These are phyloP conservation scores for Gallinago nigripennis DNA, from an alignment of 2,797 vertebrate species.

Conservation along the genomic window DNA sequence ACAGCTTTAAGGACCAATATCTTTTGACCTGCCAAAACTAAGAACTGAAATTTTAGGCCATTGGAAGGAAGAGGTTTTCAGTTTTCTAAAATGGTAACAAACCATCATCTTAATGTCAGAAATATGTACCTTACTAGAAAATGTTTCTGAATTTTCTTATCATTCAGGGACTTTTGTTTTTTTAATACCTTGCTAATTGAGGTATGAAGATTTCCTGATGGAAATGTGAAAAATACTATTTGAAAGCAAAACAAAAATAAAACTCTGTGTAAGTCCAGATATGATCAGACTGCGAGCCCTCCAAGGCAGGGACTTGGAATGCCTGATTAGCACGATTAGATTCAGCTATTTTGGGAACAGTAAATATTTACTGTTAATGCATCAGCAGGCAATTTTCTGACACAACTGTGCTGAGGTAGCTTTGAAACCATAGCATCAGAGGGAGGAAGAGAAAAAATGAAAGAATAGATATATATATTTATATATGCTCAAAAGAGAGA, in stretches of 20 bases:
- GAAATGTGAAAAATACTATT: background rate
- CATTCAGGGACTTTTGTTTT: background rate
- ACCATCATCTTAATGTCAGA: background rate
- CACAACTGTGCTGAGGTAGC: background rate
- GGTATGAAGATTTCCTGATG: background rate
- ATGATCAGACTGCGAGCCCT: background rate
- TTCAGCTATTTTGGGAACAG: background rate
- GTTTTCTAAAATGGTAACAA: background rate
- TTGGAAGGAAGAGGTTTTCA: background rate
- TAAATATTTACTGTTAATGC: background rate
- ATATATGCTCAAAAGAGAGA: background rate
- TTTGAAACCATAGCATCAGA: background rate
- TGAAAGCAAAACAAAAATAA: background rate
- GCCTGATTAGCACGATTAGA: background rate
- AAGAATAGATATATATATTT: background rate
- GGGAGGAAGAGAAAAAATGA: background rate
- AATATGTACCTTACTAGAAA: background rate
- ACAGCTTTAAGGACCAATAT: slow-evolving; percentile 27
- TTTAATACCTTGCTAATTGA: background rate
- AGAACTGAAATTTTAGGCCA: background rate
- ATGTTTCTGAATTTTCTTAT: background rate
- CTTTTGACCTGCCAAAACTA: background rate
- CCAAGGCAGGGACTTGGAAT: background rate
- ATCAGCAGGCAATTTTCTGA: background rate
- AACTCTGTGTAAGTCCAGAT: background rate